These are phyloP conservation scores for Hyla sarda DNA, from an alignment of 2,113 vertebrate species.

Conservation along the genomic window DNA sequence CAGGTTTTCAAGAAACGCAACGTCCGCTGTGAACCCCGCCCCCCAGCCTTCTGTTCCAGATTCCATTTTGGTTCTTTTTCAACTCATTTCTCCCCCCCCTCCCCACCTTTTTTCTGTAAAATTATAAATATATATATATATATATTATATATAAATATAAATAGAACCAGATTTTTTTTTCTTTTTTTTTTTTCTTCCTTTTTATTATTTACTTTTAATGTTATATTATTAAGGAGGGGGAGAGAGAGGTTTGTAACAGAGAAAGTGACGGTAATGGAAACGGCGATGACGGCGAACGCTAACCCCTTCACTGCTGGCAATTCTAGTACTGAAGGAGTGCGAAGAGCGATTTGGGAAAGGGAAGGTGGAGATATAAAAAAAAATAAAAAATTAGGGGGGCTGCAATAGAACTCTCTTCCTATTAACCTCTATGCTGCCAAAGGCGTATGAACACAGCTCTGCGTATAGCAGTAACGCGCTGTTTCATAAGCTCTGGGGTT, in stretches of 20 bases:
- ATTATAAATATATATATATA: constrained; percentile 61
- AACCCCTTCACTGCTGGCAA: constrained; percentile 20
- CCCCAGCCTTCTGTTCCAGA: constrained; percentile 42
- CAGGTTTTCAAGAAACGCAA: constrained; percentile 32
- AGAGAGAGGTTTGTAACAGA: constrained; percentile 23
- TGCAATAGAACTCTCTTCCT: constrained; percentile 18
- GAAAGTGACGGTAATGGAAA: neutral
- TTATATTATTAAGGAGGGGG: constrained; percentile 50
- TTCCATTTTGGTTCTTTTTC: constrained; percentile 49
- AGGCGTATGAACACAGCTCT: constrained; percentile 35
- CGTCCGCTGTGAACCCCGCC: constrained; percentile 11
- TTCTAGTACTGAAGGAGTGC: constrained; percentile 18
- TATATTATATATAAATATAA: constrained; percentile 60
- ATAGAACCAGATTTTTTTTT: constrained; percentile 52
- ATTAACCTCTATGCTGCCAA: constrained; percentile 50
- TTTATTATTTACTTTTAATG: constrained; percentile 20
- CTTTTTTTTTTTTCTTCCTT: constrained; percentile 29
- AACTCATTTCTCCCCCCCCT: constrained; percentile 48
- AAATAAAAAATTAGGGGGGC: neutral
- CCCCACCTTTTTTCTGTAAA: constrained; percentile 55
- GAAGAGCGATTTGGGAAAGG: neutral
- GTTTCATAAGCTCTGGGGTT: constrained; percentile 23
- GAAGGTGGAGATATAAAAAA: neutral
- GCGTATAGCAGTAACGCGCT: constrained; percentile 16
- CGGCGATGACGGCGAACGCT: neutral